Conservation (phyloP, 2,888 invertebrate genomes). For the Embidobia sp. region DNA sequence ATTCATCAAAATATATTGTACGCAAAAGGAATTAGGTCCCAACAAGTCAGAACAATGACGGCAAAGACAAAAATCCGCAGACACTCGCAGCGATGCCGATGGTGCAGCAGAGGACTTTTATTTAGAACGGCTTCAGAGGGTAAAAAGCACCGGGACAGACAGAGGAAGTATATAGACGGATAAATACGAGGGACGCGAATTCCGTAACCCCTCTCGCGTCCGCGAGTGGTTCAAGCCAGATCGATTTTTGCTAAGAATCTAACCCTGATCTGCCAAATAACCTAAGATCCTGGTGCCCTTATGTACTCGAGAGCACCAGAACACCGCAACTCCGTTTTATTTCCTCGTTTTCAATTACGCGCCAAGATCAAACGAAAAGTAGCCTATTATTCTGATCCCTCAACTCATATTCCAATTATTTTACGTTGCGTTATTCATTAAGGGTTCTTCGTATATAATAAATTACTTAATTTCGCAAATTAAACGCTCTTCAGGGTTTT, state of each 20-base stretch:
- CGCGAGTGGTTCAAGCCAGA: constrained; percentile 36
- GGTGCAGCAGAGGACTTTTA: constrained; percentile 67
- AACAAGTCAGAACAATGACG: constrained; percentile 72
- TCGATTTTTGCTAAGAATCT: constrained; percentile 67
- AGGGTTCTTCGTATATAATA: too few relatives aligned
- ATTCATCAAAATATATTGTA: constrained; percentile 36
- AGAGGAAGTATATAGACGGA: constrained; percentile 72
- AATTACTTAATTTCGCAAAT: too few relatives aligned
- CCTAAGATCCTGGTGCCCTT: too few relatives aligned
- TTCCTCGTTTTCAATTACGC: constrained; percentile 13
- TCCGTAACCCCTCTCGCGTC: constrained; percentile 64
- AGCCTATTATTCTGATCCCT: constrained; percentile 1
- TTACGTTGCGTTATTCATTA: too few relatives aligned
- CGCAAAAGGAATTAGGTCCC: constrained; percentile 44
- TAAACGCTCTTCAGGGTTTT: too few relatives aligned
- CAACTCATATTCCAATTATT: constrained; percentile 1
- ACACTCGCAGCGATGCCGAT: constrained; percentile 57
- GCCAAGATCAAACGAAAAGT: constrained; percentile 14
- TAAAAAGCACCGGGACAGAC: constrained; percentile 69
- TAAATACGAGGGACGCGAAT: constrained; percentile 72
- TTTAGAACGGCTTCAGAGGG: constrained; percentile 68
- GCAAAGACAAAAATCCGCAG: constrained; percentile 71
- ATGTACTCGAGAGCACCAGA: neutral
- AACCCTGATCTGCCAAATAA: constrained; percentile 24
- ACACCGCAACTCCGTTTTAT: constrained; percentile 2